Base-by-base conservation (phyloP, 2,113 vertebrate genomes). In the Varanus komodoensis region DNA sequence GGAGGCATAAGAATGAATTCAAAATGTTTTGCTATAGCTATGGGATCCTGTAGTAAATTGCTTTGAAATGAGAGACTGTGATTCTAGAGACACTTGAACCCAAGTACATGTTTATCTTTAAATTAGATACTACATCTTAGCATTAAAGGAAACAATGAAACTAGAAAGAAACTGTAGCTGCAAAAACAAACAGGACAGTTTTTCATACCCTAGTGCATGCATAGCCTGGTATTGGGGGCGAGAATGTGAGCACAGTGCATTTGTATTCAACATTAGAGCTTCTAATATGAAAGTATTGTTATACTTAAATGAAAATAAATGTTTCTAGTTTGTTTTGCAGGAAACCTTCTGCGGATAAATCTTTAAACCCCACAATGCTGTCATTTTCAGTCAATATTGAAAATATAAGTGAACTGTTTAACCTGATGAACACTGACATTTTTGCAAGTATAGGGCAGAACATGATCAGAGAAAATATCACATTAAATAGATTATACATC, bases 391-490 rank as follows among this genome's bases (percentile, higher is more conserved):
- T 61, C 75, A 91, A 84, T 92, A 32, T 0, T 79, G n/a, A 27
- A 71, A 38, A 91, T 61, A 88, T 86, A 93, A 91, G 84, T n/a
- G 0, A 80, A 64, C 2, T 27, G 78, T 71, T 54, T 95, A 15
- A 21, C 0, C n/a, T 15, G 5, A 82, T 73, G 50, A 89, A 86
- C 0, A 71, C 7, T 78, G 64, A 77, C 3, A 80, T 57, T 68
- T 89, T 91, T 89, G 50, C 3, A 83, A 23, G 1, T 57, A 71
- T 57, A 34, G 25, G 19, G 32, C 83, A 89, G 7, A 84, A 77
- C 29, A 38, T 27, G 57, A 86, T 23, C 17, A 89, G 11, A 84
- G 52, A 93, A 94, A 91, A 91, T 79, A 84, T 0, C 17, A 75
- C 0, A 0, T 87, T 84, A 73, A n/a, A 84, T 48, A 74, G 17